phyloP scores from a whole-genome alignment of 2,113 vertebrate species.

The Nesoenas mayeri region DNA sequence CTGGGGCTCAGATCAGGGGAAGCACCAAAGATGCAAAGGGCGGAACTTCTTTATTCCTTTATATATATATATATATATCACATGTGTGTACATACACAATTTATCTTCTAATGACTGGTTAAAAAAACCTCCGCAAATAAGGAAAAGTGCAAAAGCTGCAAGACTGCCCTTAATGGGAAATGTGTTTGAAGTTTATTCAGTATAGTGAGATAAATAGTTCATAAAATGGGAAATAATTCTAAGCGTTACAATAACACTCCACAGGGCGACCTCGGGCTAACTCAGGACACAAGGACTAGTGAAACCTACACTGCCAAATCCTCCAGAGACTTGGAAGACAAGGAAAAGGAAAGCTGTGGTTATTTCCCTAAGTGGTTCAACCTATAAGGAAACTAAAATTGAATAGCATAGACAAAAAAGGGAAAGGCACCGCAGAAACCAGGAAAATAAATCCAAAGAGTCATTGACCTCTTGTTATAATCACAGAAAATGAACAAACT shows the following conservation, averaged over 20 bases:
- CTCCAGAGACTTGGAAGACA: not conserved
- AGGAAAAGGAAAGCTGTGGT: not conserved
- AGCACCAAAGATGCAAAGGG: no score
- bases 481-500: not conserved
- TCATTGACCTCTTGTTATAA: not conserved
- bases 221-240: not conserved
- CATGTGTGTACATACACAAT: rapidly evolving
- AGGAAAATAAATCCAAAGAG: not conserved
- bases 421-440: not conserved
- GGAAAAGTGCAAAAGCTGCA: not conserved
- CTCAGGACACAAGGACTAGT: not conserved
- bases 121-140: not conserved
- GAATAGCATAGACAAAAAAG: not conserved
- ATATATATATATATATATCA: no score
- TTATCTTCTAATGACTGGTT: no score
- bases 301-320: rapidly evolving
- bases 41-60: no score
- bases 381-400: not conserved
- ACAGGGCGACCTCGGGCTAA: no score
- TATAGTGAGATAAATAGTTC: not conserved
- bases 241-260: not conserved
- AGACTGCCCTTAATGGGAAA: not conserved
- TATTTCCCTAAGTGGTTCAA: not conserved
- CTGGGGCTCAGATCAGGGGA: rapidly evolving
- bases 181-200: not conserved